Evolutionary conservation across 2,797 vertebrate genomes (phyloP).

Genomic region (Eremophila alpestris): DNA sequence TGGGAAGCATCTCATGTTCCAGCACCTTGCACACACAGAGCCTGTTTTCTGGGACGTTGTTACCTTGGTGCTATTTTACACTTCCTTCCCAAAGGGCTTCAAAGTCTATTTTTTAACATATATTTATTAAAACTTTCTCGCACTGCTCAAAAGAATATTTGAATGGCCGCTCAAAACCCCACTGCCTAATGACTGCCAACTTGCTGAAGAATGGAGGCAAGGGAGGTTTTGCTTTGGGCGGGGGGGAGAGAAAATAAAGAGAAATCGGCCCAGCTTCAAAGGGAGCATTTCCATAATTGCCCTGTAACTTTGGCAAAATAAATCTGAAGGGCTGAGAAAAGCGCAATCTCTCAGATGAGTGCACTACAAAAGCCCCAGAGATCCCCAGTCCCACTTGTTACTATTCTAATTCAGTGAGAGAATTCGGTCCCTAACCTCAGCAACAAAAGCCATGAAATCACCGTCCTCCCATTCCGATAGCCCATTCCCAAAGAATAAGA

Average conservation of each 20-base stretch:
- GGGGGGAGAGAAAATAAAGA: conserved; percentile 81
- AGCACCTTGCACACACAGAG: background rate
- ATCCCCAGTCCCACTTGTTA: conserved; percentile 88
- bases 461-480: conserved; percentile 78
- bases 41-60: background rate
- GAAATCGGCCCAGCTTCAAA: conserved; percentile 89
- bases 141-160: conserved; percentile 27
- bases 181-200: conserved; percentile 1
- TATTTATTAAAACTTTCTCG: conserved; percentile 56
- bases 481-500: conserved; percentile 81
- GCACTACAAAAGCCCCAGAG: conserved; percentile 86
- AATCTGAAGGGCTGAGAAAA: conserved; percentile 87
- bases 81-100: conserved; percentile 12
- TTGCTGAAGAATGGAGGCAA: conserved; percentile 57
- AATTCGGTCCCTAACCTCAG: conserved; percentile 84
- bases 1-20: background rate
- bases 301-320: conserved; percentile 95
- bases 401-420: conserved; percentile 86
- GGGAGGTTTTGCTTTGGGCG: conserved; percentile 79
- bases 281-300: conserved; percentile 98
- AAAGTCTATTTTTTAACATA: background rate
- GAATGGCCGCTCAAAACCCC: conserved; percentile 39
- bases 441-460: conserved; percentile 94
- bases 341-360: conserved; percentile 93
- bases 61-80: background rate